These are phyloP conservation scores for Chrysochloris asiatica DNA, from an alignment of 2,113 vertebrate genomes.

Conservation along the genomic window DNA sequence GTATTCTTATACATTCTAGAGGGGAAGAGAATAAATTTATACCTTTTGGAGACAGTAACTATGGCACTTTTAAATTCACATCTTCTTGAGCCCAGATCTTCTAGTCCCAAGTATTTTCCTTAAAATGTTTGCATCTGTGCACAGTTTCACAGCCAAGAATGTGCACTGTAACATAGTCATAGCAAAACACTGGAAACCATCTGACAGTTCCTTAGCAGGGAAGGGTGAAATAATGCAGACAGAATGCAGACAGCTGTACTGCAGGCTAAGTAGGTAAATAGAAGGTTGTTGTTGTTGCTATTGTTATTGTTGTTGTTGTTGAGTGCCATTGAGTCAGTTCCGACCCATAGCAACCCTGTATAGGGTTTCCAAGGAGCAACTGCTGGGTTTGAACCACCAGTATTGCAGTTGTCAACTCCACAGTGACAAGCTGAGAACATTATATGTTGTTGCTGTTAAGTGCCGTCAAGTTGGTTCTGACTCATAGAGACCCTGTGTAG, in stretches of 20 bases:
- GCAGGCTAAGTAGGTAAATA: background rate
- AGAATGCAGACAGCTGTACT: background rate
- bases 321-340: background rate
- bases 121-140: background rate
- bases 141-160: background rate
- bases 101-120: background rate
- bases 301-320: too few relatives aligned
- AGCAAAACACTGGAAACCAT: background rate
- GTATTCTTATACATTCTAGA: background rate
- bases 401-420: too few relatives aligned
- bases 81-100: background rate
- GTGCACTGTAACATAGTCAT: background rate
- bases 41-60: background rate
- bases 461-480: too few relatives aligned
- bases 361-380: too few relatives aligned
- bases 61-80: background rate
- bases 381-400: too few relatives aligned
- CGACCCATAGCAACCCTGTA: too few relatives aligned
- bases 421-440: too few relatives aligned
- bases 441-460: too few relatives aligned
- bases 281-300: too few relatives aligned
- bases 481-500: too few relatives aligned
- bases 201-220: too few relatives aligned
- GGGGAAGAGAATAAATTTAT: background rate
- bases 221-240: background rate